Evolutionary conservation across 2,888 invertebrate species (phyloP), one percentile per base, ranked within the genome.

Genomic region (Acanthococcus lagerstroemiae): DNA sequence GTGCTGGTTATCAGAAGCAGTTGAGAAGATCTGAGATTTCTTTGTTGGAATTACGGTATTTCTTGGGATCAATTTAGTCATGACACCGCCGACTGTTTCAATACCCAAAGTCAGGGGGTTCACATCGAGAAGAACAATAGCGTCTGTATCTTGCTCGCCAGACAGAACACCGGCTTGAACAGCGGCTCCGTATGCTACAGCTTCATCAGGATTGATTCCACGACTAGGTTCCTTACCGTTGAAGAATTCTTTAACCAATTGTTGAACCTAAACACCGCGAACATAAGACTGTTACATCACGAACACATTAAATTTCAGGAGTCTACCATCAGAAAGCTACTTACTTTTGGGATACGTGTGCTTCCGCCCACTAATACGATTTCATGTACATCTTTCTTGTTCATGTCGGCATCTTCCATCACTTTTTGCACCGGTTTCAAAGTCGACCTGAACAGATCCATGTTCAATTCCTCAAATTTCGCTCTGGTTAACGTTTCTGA

Each of bases 21-120:
- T 99, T 0, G 96, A 95, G 86, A 99, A 99, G 76, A 97, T 95
- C 79, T 99, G 97, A 0, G 94, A 93, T 77, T 99, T 97, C 82
- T 97, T 97, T 63, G 97, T 97, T 27, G 99, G 99, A 74, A 99
- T 97, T 70, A 96, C 95, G 25, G 97, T 97, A 82, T 99, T 99
- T 73, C 97, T 78, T 65, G 93, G 90, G 76, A 99, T 99, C 65
- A 99, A 83, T 77, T 96, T 97, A 72, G 97, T 97, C 97, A 99
- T 99, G 27, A 99, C 97, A 71, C 99, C 99, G 70, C 99, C 97
- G 56, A 97, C 96, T 48, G 99, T 99, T 79, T 99, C 99, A 75
- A 99, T 99, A 79, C 99, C 99, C 86, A 99, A 85, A 70, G 99
- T 97, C 70, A 99, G 82, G 71, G 99, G 99, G 78, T 96, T 97